These are phyloP conservation scores for Harpegnathos saltator DNA, from an alignment of 1,140 invertebrate genomes.

Conservation along the genomic window DNA sequence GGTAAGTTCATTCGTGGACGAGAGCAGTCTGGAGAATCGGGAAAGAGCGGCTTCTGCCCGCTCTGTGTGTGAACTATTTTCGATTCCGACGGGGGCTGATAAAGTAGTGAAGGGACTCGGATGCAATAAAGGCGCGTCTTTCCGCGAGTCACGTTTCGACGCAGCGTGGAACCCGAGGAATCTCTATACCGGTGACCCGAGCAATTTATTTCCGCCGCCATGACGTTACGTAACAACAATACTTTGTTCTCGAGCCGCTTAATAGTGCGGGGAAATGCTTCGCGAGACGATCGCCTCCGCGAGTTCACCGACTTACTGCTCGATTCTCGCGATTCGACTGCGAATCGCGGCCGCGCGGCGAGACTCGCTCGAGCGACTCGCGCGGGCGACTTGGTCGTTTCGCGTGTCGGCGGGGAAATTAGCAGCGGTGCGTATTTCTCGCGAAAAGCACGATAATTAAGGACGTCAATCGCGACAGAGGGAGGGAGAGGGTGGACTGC, in stretches of 20 bases:
- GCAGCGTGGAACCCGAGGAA: conserved; percentile 40
- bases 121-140: conserved; percentile 60
- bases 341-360: too few relatives aligned
- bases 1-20: conserved; percentile 55
- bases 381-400: too few relatives aligned
- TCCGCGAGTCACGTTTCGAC: conserved; percentile 59
- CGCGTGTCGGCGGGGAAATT: too few relatives aligned
- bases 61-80: conserved; percentile 57
- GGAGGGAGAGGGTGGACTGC: too few relatives aligned
- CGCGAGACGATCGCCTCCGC: neutral
- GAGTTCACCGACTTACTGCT: conserved; percentile 7
- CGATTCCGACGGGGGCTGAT: conserved; percentile 59
- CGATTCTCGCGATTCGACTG: conserved; percentile 17
- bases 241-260: conserved; percentile 37
- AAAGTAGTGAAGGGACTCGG: conserved; percentile 55
- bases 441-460: too few relatives aligned
- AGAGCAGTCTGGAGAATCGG: conserved; percentile 51
- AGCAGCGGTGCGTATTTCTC: too few relatives aligned
- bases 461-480: too few relatives aligned
- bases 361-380: too few relatives aligned
- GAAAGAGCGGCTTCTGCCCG: conserved; percentile 48
- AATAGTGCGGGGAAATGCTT: too few relatives aligned
- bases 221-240: conserved; percentile 56
- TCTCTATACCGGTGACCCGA: conserved; percentile 50
- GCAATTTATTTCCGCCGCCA: conserved; percentile 45